Percentiles rank a stretch among this genome's conserved stretches.
phyloP scores from a whole-genome alignment of 2,797 vertebrate species.

The Acestrorhynchus altus region DNA sequence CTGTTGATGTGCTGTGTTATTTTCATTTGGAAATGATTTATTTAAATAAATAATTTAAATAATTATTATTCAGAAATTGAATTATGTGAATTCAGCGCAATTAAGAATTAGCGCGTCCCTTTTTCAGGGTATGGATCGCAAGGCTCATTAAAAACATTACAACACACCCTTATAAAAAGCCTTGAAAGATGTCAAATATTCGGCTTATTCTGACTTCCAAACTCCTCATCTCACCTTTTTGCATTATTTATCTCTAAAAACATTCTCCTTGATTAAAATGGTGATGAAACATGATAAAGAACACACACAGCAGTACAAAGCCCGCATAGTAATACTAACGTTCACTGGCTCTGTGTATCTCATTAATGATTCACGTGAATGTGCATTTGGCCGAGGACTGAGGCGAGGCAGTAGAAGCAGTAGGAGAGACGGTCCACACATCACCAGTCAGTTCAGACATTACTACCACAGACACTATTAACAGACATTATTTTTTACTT shows the following conservation, averaged over 20 bases:
- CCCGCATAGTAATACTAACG: not conserved
- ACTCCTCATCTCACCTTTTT: no score
- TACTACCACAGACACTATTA: not conserved
- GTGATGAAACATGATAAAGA: not conserved
- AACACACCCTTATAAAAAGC: not conserved
- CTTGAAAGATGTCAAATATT: not conserved
- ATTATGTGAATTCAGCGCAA: no score
- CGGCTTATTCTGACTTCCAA: not conserved
- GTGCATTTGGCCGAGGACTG: constrained; percentile 6
- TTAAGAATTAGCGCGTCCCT: no score
- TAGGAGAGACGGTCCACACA: constrained; percentile 7
- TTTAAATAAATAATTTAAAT: no score
- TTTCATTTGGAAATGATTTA: no score
- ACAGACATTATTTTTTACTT: not conserved
- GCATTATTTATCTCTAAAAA: not conserved
- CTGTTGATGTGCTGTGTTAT: no score
- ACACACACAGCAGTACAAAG: not conserved
- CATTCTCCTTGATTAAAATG: not conserved
- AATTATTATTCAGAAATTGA: no score
- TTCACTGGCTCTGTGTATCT: not conserved
- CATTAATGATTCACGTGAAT: constrained; percentile 25
- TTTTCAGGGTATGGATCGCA: not conserved
- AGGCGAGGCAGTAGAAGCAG: not conserved
- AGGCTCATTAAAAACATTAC: not conserved
- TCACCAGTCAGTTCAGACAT: not conserved